Percentiles rank a stretch among this genome's conserved stretches.
These are phyloP conservation scores for Conus canariensis DNA, from an alignment of 2,888 invertebrate genomes.

Conservation along the genomic window DNA sequence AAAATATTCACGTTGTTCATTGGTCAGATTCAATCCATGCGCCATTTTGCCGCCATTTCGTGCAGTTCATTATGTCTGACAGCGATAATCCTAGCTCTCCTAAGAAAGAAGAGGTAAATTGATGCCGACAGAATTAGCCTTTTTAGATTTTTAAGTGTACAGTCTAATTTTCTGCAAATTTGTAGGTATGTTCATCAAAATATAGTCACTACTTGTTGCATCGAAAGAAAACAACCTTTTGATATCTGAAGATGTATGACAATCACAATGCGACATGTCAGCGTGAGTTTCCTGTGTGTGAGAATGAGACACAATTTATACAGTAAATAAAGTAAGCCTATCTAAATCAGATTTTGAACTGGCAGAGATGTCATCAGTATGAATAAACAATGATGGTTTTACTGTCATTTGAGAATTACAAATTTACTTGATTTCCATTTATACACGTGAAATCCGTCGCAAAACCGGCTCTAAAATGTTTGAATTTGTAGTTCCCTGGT, in stretches of 20 bases:
- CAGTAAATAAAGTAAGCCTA: no score
- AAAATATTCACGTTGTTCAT: slow-evolving; percentile 50
- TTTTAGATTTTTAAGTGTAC: slow-evolving; percentile 19
- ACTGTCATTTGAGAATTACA: no score
- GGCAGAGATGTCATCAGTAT: no score
- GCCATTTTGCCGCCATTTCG: slow-evolving; percentile 74
- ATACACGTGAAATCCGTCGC: no score
- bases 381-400: no score
- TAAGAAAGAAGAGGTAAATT: slow-evolving; percentile 56
- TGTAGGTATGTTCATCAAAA: neutral
- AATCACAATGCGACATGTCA: no score
- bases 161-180: neutral
- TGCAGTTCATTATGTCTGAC: slow-evolving; percentile 63
- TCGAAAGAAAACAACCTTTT: neutral
- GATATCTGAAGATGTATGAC: neutral
- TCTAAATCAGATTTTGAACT: no score
- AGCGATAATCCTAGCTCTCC: slow-evolving; percentile 54
- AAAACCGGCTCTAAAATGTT: no score
- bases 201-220: neutral
- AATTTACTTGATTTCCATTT: no score
- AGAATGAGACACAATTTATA: no score
- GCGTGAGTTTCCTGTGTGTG: no score
- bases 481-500: no score
- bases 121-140: neutral
- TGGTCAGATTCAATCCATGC: slow-evolving; percentile 59